These are phyloP conservation scores for Zeugodacus cucurbitae DNA, from an alignment of 1,140 invertebrate species.

Conservation along the genomic window DNA sequence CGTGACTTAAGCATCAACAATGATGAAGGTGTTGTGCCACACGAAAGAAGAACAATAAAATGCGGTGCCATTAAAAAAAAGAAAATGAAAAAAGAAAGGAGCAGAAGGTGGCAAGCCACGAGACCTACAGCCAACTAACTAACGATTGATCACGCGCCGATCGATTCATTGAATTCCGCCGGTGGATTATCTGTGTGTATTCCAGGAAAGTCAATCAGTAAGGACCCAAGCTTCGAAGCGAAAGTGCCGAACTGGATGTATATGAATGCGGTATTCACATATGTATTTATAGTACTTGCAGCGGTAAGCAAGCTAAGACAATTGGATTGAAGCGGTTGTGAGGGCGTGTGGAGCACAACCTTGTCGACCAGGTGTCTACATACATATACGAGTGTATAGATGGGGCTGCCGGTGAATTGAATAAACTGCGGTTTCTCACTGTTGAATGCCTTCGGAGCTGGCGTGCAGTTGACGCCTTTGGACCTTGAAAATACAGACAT, in stretches of 20 bases:
- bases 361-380: not conserved
- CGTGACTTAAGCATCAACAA: slow-evolving; percentile 15
- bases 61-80: not conserved
- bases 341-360: slow-evolving; percentile 1
- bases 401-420: not conserved
- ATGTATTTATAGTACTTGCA: not conserved
- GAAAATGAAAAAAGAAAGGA: not conserved
- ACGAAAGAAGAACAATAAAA: not conserved
- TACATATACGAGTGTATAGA: too few relatives aligned
- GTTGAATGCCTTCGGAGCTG: not conserved
- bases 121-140: not conserved
- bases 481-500: not conserved
- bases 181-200: not conserved
- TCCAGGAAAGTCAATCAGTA: not conserved
- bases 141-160: slow-evolving; percentile 12
- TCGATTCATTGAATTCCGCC: not conserved
- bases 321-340: not conserved
- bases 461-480: not conserved
- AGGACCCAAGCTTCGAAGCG: not conserved
- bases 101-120: not conserved
- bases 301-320: not conserved
- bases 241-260: not conserved
- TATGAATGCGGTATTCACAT: not conserved
- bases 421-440: not conserved
- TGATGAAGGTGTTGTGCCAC: not conserved